phyloP scores from a whole-genome alignment of 1,140 invertebrate genomes.

The Psix sp. region DNA sequence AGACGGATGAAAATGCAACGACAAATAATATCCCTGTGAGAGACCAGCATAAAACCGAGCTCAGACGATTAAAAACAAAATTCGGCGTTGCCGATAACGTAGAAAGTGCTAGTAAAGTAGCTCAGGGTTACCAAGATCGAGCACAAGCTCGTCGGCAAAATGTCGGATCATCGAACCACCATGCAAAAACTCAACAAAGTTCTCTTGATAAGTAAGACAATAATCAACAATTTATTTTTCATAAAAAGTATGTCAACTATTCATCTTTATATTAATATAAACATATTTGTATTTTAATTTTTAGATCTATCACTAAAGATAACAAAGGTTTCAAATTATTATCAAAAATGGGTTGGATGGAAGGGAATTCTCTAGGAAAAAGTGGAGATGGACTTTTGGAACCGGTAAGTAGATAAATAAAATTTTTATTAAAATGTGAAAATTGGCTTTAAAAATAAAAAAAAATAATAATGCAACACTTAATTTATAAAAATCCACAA shows the following conservation, averaged over 20 bases:
- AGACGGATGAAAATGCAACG: conserved; percentile 53
- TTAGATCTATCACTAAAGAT: conserved; percentile 84
- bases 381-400: conserved; percentile 83
- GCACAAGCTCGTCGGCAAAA: conserved; percentile 84
- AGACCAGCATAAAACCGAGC: conserved; percentile 82
- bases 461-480: no score
- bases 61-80: conserved; percentile 88
- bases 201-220: conserved; percentile 88
- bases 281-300: conserved; percentile 17
- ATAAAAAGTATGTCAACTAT: no score
- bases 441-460: background rate
- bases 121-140: conserved; percentile 84
- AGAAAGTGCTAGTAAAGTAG: conserved; percentile 65
- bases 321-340: conserved; percentile 94
- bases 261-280: background rate
- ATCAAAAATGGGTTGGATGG: conserved; percentile 94
- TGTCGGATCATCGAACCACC: conserved; percentile 88
- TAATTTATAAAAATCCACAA: no score
- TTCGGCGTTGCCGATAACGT: conserved; percentile 84
- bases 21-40: conserved; percentile 60
- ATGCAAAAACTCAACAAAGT: conserved; percentile 88
- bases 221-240: no score
- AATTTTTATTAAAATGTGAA: conserved; percentile 2
- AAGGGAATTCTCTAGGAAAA: conserved; percentile 90
- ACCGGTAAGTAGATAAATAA: conserved; percentile 82